Conservation (phyloP, 2,797 vertebrate genomes). For the Lithobates sylvaticus region DNA sequence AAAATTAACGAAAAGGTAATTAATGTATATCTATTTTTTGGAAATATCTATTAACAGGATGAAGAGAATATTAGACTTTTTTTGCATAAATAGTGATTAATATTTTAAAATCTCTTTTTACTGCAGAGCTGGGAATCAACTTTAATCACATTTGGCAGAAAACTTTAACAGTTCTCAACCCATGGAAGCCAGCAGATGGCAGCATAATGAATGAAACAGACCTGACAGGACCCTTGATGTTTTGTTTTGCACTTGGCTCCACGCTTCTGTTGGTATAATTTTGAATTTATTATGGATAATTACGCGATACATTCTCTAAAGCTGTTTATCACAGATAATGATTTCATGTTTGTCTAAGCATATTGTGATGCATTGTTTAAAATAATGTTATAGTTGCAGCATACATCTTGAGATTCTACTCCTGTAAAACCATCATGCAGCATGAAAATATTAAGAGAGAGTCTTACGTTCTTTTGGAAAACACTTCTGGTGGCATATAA, state of each 20-base stretch:
- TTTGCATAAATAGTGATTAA: neutral
- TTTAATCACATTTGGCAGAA: conserved; percentile 85
- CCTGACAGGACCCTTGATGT: conserved; percentile 77
- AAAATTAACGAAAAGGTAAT: neutral
- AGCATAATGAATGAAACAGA: conserved; percentile 85
- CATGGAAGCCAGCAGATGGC: conserved; percentile 82
- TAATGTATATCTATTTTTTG: neutral
- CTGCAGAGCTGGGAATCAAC: conserved; percentile 83
- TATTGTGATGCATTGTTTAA: conserved; percentile 19
- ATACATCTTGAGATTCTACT: neutral
- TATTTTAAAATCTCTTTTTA: conserved; percentile 36
- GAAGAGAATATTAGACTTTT: neutral
- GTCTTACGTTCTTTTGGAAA: conserved; percentile 29
- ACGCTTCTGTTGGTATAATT: conserved; percentile 76
- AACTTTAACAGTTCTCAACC: conserved; percentile 82
- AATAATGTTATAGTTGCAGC: neutral
- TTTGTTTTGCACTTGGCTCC: conserved; percentile 78
- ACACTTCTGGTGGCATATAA: conserved; percentile 24
- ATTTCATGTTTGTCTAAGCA: conserved; percentile 6
- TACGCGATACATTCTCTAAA: conserved; percentile 13
- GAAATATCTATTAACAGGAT: too few relatives aligned
- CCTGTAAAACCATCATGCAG: neutral
- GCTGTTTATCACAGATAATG: conserved; percentile 37
- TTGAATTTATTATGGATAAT: conserved; percentile 9
- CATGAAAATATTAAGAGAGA: neutral